These are phyloP conservation scores for Spizaetus ornatus DNA, from an alignment of 2,113 vertebrate species.

Conservation along the genomic window DNA sequence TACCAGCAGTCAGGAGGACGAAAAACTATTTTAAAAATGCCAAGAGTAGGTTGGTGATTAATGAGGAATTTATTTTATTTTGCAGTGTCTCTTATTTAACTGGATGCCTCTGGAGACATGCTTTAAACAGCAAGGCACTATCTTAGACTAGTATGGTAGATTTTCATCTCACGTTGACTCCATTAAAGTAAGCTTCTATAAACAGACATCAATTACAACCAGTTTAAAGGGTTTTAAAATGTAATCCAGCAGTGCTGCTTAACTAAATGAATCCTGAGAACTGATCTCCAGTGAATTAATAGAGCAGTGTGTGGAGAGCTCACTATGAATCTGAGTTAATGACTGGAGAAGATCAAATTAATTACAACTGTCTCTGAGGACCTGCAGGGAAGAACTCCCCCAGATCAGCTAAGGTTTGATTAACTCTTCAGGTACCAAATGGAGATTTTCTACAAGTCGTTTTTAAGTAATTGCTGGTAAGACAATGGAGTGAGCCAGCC, in stretches of 20 bases:
- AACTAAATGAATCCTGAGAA: constrained; percentile 82
- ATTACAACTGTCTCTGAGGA: constrained; percentile 79
- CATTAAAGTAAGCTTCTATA: constrained; percentile 81
- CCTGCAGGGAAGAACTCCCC: constrained; percentile 66
- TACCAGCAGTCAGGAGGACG: not conserved
- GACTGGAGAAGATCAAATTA: constrained; percentile 84
- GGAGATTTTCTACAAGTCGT: not conserved
- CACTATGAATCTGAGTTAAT: constrained; percentile 79
- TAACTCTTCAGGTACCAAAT: constrained; percentile 68
- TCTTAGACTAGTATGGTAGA: constrained; percentile 34
- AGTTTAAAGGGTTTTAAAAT: constrained; percentile 82
- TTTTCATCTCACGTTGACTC: constrained; percentile 73
- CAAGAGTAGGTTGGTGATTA: constrained; percentile 40
- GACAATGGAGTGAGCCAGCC: not conserved
- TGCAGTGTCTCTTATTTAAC: constrained; percentile 61
- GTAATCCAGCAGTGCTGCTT: constrained; percentile 81
- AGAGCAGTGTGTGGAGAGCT: constrained; percentile 68
- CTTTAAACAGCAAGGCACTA: constrained; percentile 36
- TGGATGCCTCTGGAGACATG: constrained; percentile 46
- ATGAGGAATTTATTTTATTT: constrained; percentile 62
- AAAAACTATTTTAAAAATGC: constrained; percentile 38
- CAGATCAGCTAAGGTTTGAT: constrained; percentile 67
- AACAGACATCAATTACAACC: constrained; percentile 85
- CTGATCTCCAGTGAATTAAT: constrained; percentile 82
- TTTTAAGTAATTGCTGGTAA: not conserved